Percentiles rank a stretch among this genome's conserved stretches.
These are phyloP conservation scores for Nomada fabriciana DNA, from an alignment of 2,888 invertebrate genomes.

Conservation along the genomic window DNA sequence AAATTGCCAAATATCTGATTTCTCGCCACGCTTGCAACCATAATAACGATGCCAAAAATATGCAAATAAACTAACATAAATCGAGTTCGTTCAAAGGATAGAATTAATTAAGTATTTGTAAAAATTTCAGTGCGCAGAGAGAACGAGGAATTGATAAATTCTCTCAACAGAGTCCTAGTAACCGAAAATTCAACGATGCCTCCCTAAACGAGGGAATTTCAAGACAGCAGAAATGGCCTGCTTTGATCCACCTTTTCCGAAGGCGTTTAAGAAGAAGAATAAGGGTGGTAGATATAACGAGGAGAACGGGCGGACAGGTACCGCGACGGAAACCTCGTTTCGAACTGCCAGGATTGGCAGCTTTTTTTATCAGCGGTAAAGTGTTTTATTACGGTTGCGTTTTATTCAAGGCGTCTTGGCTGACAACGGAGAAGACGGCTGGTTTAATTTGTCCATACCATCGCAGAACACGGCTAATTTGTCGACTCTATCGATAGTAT, in stretches of 20 bases:
- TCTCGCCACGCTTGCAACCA: neutral
- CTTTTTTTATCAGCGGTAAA: constrained; percentile 6
- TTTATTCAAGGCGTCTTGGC: constrained; percentile 18
- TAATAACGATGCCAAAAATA: too few relatives aligned
- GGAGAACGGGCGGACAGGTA: neutral
- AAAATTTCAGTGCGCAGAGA: constrained; percentile 92
- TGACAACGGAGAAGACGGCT: neutral
- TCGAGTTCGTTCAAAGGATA: neutral
- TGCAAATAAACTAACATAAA: neutral
- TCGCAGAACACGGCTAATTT: constrained; percentile 33
- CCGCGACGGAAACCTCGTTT: neutral
- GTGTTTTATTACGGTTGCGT: constrained; percentile 18
- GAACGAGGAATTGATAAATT: constrained; percentile 94
- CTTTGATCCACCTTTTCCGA: constrained; percentile 37
- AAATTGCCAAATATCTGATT: neutral
- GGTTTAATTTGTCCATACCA: constrained; percentile 39
- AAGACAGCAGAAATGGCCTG: constrained; percentile 29
- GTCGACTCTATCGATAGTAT: constrained; percentile 25
- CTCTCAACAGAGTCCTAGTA: constrained; percentile 86
- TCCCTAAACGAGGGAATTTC: constrained; percentile 56
- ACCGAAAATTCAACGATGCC: constrained; percentile 75
- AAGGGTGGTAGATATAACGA: neutral
- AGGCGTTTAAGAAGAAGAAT: constrained; percentile 3
- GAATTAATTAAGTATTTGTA: constrained; percentile 11
- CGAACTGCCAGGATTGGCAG: constrained; percentile 5